These are phyloP conservation scores for Aldrovandia affinis DNA, from an alignment of 2,797 vertebrate genomes.

Conservation along the genomic window DNA sequence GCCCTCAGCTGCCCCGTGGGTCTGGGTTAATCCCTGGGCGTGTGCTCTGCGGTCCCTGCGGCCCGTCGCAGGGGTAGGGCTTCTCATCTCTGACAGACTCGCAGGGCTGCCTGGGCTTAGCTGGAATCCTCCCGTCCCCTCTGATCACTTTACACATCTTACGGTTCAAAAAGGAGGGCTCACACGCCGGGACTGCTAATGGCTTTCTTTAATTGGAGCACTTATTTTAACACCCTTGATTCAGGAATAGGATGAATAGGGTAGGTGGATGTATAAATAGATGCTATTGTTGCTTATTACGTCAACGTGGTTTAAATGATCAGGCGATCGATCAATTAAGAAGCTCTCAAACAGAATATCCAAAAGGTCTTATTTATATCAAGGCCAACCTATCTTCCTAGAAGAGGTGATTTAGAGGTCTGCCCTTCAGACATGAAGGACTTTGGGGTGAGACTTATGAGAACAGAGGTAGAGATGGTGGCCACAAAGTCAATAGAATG, in stretches of 20 bases:
- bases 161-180: neutral
- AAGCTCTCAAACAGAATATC: neutral
- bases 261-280: too few species aligned
- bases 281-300: too few species aligned
- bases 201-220: too few species aligned
- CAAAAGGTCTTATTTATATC: too few species aligned
- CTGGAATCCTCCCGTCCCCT: neutral
- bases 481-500: neutral
- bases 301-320: too few species aligned
- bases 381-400: neutral
- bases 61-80: neutral
- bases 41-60: neutral
- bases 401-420: neutral
- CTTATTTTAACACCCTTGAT: too few species aligned
- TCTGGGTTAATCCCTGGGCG: neutral
- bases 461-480: neutral
- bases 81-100: neutral
- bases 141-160: neutral
- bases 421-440: neutral
- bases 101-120: neutral
- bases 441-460: neutral
- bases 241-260: too few species aligned
- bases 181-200: neutral
- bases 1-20: conserved; percentile 51
- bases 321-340: neutral